Conservation (phyloP, 2,113 vertebrate genomes). For the Eublepharis macularius region DNA sequence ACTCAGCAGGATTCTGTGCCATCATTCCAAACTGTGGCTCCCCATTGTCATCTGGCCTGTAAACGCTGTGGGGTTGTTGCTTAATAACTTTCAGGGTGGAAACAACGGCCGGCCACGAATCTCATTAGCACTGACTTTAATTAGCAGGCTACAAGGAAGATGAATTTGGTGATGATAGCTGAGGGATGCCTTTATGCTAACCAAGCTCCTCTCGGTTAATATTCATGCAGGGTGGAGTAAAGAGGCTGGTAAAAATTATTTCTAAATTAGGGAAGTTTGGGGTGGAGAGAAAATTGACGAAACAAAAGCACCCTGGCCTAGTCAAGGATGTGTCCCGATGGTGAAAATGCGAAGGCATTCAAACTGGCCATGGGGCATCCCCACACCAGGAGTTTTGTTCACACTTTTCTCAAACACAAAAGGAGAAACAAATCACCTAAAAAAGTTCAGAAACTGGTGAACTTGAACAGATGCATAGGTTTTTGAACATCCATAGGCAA, state of each 20-base stretch:
- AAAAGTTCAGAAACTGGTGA: background rate
- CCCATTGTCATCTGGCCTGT: background rate
- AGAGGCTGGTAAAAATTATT: background rate
- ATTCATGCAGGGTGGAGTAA: background rate
- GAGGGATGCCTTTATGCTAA: background rate
- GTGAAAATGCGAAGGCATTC: background rate
- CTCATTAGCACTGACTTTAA: background rate
- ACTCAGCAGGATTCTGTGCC: background rate
- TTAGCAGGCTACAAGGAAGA: background rate
- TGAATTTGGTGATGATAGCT: background rate
- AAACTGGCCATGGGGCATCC: background rate
- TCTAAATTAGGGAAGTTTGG: background rate
- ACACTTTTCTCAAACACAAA: background rate
- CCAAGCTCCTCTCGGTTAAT: background rate
- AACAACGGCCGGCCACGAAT: fast-evolving
- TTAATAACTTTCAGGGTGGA: fast-evolving
- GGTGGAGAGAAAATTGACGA: fast-evolving
- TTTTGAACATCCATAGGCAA: background rate
- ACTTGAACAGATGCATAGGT: background rate
- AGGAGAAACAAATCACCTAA: background rate
- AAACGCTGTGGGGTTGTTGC: background rate
- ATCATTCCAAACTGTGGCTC: background rate
- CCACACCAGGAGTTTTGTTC: background rate
- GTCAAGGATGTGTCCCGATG: no score
- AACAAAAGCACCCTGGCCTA: background rate